Evolutionary conservation across 2,797 vertebrate species (phyloP), one percentile per base, ranked within the genome.

Genomic region (Lutra lutra): DNA sequence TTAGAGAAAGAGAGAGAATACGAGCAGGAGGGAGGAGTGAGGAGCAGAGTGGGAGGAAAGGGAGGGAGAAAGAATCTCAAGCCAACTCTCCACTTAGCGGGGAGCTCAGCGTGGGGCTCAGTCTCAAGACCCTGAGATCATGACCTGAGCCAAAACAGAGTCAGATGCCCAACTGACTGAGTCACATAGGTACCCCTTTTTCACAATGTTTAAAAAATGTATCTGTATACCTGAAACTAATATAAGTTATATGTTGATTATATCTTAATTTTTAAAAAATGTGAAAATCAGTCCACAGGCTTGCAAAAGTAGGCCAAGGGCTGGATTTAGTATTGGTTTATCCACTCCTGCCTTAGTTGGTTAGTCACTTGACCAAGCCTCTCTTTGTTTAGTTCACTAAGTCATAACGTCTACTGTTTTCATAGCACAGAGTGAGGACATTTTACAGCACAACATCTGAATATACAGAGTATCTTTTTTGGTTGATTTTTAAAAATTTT

Each of bases 381-480:
- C 35, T 89, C 43, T 89, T 68, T 89, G n/a, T 89, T 93, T 84
- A 90, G 25, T 96, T 83, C 48, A 62, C 17, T 3, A 86, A 87
- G 92, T 95, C 79, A 58, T 48, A 58, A 95, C 40, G n/a, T 58
- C 35, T 73, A 7, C 46, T 48, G 62, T 73, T 79, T 73, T 72
- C 12, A n/a, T 60, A 79, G 40, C 40, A 72, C 9, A 66, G n/a
- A 66, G 17, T 82, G 75, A 95, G 79, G 85, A 66, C 18, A 90
- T 86, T 86, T 92, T 70, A 82, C 6, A 92, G 82, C 25, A 66
- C 4, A 66, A 43, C 21, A 77, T 94, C 21, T 78, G 60, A 88
- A 91, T 88, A 77, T 78, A 77, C 17, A 48, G 21, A 40, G 7
- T 88, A 56, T 91, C 64, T 96, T 96, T 92, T 95, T 77, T 20